A percentile compares a stretch with the other conserved stretches of the same genome.
Evolutionary conservation across 1,140 invertebrate species (phyloP).

Genomic region (Spodoptera litura): DNA sequence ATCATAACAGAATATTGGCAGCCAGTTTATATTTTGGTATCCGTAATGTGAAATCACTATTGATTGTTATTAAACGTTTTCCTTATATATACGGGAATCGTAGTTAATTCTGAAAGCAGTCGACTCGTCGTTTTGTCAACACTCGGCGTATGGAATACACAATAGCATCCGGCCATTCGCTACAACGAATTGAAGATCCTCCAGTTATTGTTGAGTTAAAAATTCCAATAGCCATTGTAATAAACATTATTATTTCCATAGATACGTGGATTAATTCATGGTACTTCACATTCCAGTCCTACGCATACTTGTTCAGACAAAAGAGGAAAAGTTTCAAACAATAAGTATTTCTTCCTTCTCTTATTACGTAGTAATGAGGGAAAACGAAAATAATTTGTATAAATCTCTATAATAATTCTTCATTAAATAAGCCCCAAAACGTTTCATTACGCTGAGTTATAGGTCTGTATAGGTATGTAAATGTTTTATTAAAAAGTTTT

Average conservation of each 20-base stretch:
- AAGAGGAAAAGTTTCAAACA: too few species aligned
- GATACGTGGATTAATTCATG: not conserved
- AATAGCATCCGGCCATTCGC: conserved; percentile 56
- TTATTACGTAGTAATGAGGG: not conserved
- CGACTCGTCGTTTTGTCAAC: conserved; percentile 58
- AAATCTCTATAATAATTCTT: not conserved
- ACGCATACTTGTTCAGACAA: not conserved
- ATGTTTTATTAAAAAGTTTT: too few species aligned
- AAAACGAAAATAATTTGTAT: not conserved
- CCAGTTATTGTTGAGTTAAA: conserved; percentile 32
- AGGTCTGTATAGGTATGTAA: too few species aligned
- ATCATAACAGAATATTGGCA: not conserved
- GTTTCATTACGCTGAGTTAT: too few species aligned
- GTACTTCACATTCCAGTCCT: not conserved
- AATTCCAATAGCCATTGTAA: conserved; percentile 3
- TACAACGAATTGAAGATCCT: conserved; percentile 50
- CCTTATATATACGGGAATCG: conserved; percentile 40
- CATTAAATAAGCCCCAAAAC: too few species aligned
- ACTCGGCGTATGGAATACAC: conserved; percentile 51
- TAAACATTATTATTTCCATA: not conserved
- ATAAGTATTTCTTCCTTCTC: not conserved
- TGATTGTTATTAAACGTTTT: conserved; percentile 35
- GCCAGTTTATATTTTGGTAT: conserved; percentile 6
- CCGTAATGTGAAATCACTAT: not conserved
- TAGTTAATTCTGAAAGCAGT: conserved; percentile 36